Evolutionary conservation across 2,888 invertebrate species (phyloP).

Genomic region (Caenorhabditis plicata): DNA sequence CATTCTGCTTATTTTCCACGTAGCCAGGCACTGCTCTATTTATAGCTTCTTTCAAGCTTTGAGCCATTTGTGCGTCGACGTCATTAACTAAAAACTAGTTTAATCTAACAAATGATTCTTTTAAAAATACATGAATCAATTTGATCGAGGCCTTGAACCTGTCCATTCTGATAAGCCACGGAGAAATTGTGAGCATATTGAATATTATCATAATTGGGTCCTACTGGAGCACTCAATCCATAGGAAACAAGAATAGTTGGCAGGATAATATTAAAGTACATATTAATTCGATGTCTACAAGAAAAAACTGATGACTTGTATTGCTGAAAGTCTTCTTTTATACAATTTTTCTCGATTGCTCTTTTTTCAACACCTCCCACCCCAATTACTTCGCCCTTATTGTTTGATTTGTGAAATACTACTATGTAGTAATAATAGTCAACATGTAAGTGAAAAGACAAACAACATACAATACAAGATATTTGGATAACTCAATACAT

Average conservation of each 20-base stretch:
- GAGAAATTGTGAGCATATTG: constrained; percentile 20
- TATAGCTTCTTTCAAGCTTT: constrained; percentile 22
- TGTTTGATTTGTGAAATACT: too few species aligned
- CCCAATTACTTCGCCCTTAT: too few species aligned
- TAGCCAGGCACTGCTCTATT: constrained; percentile 18
- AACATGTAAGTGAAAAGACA: too few species aligned
- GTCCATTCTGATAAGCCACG: constrained; percentile 11
- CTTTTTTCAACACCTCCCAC: too few species aligned
- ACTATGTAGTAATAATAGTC: too few species aligned
- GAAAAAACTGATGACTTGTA: too few species aligned
- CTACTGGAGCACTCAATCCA: not conserved
- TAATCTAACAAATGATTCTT: not conserved
- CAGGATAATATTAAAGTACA: not conserved
- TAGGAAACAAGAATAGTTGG: not conserved
- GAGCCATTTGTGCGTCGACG: constrained; percentile 19
- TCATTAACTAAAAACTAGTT: constrained; percentile 15
- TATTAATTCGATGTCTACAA: too few species aligned
- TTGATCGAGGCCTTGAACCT: constrained; percentile 8
- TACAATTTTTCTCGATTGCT: too few species aligned
- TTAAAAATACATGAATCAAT: constrained; percentile 13
- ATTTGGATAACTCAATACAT: too few species aligned
- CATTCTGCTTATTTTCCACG: too few species aligned
- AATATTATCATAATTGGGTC: constrained; percentile 24
- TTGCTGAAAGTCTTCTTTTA: too few species aligned
- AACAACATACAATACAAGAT: too few species aligned